Percentiles rank a stretch among this genome's conserved stretches.
phyloP scores from a whole-genome alignment of 1,140 invertebrate species.

The Wasmannia auropunctata region DNA sequence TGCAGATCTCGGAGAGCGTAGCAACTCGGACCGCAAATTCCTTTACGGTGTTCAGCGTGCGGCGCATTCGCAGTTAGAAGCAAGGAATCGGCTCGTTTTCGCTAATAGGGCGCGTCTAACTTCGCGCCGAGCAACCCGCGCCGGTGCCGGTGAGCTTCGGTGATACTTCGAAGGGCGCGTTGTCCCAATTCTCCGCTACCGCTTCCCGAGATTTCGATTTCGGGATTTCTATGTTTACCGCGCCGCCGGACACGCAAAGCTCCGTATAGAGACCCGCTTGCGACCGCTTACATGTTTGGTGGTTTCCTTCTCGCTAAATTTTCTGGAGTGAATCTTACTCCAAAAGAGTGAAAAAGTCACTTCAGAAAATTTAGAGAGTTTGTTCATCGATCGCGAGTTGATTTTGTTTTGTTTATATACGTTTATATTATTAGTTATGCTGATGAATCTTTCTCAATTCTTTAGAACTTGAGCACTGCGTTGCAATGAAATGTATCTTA shows the following conservation, averaged over 20 bases:
- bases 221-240: conserved; percentile 55
- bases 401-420: background rate
- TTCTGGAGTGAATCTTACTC: no score
- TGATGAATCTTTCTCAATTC: background rate
- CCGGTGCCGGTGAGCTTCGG: conserved; percentile 15
- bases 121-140: conserved; percentile 46
- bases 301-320: no score
- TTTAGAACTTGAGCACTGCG: background rate
- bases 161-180: conserved; percentile 1
- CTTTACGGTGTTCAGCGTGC: conserved; percentile 71
- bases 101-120: conserved; percentile 73
- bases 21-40: conserved; percentile 78
- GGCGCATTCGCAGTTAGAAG: conserved; percentile 67
- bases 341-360: no score
- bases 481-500: background rate
- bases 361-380: no score
- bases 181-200: conserved; percentile 39
- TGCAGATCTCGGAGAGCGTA: conserved; percentile 72
- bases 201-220: conserved; percentile 34
- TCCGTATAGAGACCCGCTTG: conserved; percentile 23
- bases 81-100: conserved; percentile 72
- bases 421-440: background rate
- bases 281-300: background rate
- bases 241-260: conserved; percentile 45
- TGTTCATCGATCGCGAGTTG: conserved; percentile 17